Evolutionary conservation across 2,888 invertebrate genomes (phyloP), one percentile per base, ranked within the genome.

Genomic region (Gisinianus flammeolus): DNA sequence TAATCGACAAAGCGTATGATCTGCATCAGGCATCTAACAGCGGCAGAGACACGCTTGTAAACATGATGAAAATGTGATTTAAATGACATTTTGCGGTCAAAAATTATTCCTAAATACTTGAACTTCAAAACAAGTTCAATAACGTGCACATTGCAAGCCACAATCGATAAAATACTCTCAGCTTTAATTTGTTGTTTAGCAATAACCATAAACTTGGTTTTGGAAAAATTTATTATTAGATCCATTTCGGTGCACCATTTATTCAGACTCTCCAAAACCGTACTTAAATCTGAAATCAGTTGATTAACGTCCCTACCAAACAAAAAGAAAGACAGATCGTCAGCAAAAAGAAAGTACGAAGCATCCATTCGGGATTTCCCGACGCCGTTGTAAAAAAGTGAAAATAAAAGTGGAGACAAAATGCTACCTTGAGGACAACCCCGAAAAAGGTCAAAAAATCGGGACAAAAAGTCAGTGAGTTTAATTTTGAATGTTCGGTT

Each of bases 361-460:
- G 52, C 26, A 4, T 3, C 8, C 0, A n/a, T 1, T n/a, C 54
- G 16, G 12, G 56, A 19, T 1, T 4, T 19, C 3, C 56, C 72
- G 3, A 72, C 31, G 12, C 44, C 58, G 22, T 72, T 56, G 30
- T 28, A 28, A 19, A 28, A 67, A 6, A 64, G 6, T 19, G 52
- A 2, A 52, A 75, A 75, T 5, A 75, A 30, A 8, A 75, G 24
- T 26, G 75, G 75, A 12, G 35, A 66, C 3, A 75, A 30, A 22
- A 31, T 64, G 19, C 44, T 33, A 1, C 75, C 75, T 30, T 75
- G 75, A 4, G 75, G 75, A 33, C 66, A 66, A 10, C 64, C 66
- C 6, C 67, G 4, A 12, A 66, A 6, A 2, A 35, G 12, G 0
- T 30, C 8, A n/a, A 44, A 75, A 2, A n/a, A 16, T 10, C 19